Conservation (phyloP, 35 echinoderm and acorn worm genomes). For the Stichopus chloronotus region DNA sequence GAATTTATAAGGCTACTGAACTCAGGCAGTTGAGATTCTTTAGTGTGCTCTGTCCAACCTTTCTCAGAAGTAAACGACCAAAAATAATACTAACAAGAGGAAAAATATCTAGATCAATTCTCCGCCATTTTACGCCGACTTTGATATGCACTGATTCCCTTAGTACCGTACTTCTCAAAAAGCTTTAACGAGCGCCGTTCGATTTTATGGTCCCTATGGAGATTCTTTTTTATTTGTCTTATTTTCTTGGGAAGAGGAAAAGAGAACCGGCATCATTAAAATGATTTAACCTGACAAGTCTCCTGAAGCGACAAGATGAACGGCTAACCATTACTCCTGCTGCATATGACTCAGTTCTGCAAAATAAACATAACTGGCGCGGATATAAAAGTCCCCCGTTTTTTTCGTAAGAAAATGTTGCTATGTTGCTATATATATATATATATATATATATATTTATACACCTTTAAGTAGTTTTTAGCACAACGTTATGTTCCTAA, state of each 20-base stretch:
- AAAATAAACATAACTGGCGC: no score
- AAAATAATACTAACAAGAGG: no score
- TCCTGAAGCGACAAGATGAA: not conserved
- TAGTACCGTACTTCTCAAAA: not conserved
- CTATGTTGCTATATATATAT: no score
- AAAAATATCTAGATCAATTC: not conserved
- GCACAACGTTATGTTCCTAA: no score
- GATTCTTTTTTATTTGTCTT: not conserved
- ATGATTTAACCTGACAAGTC: conserved; percentile 45
- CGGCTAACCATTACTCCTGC: not conserved
- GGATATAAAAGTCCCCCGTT: no score
- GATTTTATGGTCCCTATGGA: conserved; percentile 49
- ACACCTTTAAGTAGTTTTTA: no score
- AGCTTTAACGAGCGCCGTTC: conserved; percentile 23
- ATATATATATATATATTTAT: no score
- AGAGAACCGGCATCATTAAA: not conserved
- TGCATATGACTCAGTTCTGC: not conserved
- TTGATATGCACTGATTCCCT: conserved; percentile 4
- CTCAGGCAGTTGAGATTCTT: no score
- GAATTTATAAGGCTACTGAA: no score
- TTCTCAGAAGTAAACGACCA: no score
- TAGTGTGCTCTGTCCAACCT: no score
- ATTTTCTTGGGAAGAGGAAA: not conserved
- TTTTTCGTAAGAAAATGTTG: no score
- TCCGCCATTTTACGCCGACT: not conserved